These are phyloP conservation scores for Notodonta dromedarius DNA, from an alignment of 2,888 invertebrate species.

Conservation along the genomic window DNA sequence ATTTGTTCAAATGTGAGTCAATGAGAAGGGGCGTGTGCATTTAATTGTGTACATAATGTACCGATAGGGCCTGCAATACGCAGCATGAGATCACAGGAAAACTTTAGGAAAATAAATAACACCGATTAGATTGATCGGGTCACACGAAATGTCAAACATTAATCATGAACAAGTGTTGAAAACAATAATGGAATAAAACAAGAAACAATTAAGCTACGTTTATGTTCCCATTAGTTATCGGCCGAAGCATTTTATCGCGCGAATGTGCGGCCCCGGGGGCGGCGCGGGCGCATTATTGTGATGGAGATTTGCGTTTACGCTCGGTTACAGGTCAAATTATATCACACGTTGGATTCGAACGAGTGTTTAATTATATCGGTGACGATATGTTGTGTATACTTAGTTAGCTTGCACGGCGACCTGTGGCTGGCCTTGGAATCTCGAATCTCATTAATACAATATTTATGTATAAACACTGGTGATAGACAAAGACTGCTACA, in stretches of 20 bases:
- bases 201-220: constrained; percentile 61
- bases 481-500: no score
- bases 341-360: constrained; percentile 18
- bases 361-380: constrained; percentile 3
- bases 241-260: constrained; percentile 23
- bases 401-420: not conserved
- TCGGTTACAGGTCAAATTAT: constrained; percentile 21
- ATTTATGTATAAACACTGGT: no score
- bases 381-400: constrained; percentile 4
- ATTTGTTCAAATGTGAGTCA: constrained; percentile 33
- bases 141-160: constrained; percentile 49
- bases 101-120: constrained; percentile 69
- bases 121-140: constrained; percentile 64
- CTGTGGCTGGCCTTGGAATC: not conserved
- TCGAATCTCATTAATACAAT: no score
- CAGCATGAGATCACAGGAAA: constrained; percentile 74
- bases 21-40: constrained; percentile 48
- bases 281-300: constrained; percentile 30
- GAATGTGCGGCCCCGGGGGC: constrained; percentile 14
- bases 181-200: constrained; percentile 76
- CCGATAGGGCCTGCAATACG: constrained; percentile 43
- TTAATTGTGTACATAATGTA: constrained; percentile 42
- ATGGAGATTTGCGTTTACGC: constrained; percentile 28
- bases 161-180: constrained; percentile 57
- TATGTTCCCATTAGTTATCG: constrained; percentile 47